A percentile compares a stretch with the other conserved stretches of the same genome.
Conservation (phyloP, 2,113 vertebrate genomes). For the Chlamydotis undulata region DNA sequence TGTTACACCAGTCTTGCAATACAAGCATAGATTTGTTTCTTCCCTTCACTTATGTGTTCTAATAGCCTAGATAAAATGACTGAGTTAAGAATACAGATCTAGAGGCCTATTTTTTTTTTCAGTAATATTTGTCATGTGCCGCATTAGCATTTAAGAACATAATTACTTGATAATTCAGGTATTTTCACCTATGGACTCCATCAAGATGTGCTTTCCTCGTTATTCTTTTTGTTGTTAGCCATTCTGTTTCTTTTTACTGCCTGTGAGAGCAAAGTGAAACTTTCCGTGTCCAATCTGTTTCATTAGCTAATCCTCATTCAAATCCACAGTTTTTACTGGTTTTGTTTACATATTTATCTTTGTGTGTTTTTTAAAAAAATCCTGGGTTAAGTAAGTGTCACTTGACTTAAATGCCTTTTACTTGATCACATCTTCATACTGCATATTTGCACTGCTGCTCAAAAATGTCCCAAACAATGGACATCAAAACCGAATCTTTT, state of each 20-base stretch:
- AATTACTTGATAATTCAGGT: background rate
- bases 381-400: background rate
- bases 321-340: background rate
- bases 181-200: background rate
- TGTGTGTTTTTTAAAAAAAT: background rate
- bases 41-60: background rate
- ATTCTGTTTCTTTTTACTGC: background rate
- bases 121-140: background rate
- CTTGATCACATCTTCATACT: background rate
- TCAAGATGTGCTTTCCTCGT: background rate
- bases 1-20: background rate
- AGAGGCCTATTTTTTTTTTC: background rate
- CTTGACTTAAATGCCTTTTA: background rate
- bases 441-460: background rate
- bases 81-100: background rate
- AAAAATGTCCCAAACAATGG: background rate
- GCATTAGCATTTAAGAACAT: background rate
- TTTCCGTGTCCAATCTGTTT: background rate
- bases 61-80: background rate
- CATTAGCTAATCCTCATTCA: background rate
- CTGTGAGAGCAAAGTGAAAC: background rate
- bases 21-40: background rate
- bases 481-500: background rate
- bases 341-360: background rate
- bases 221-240: background rate